Conservation (phyloP, 1,140 invertebrate genomes). For the Campoletis sonorensis region DNA sequence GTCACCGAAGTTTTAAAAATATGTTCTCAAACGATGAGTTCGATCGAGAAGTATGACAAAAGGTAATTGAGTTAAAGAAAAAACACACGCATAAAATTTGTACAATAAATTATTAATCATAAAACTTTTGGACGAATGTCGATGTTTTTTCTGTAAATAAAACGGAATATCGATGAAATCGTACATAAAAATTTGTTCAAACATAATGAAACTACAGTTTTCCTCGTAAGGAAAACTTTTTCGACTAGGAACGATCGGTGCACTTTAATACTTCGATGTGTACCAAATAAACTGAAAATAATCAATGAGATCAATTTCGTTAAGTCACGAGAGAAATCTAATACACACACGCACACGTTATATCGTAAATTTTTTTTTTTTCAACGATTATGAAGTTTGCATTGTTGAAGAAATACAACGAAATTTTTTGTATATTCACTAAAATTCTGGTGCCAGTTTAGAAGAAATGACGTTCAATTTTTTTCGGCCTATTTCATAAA, state of each 20-base stretch:
- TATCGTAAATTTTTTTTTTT: no score
- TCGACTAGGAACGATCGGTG: background rate
- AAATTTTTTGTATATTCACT: no score
- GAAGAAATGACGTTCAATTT: background rate
- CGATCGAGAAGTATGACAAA: background rate
- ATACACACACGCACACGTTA: background rate
- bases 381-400: no score
- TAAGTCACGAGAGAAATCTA: background rate
- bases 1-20: no score
- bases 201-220: background rate
- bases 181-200: background rate
- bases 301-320: slow-evolving; percentile 6
- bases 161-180: background rate
- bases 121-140: background rate
- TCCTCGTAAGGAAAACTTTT: background rate
- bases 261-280: background rate
- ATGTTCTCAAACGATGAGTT: no score
- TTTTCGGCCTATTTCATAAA: background rate
- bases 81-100: background rate
- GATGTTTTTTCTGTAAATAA: no score
- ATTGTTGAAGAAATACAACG: no score
- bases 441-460: no score
- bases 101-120: slow-evolving; percentile 14
- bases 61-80: background rate
- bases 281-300: background rate